Evolutionary conservation across 2,797 vertebrate genomes (phyloP), one percentile per base, ranked within the genome.

Genomic region (Strix occidentalis): DNA sequence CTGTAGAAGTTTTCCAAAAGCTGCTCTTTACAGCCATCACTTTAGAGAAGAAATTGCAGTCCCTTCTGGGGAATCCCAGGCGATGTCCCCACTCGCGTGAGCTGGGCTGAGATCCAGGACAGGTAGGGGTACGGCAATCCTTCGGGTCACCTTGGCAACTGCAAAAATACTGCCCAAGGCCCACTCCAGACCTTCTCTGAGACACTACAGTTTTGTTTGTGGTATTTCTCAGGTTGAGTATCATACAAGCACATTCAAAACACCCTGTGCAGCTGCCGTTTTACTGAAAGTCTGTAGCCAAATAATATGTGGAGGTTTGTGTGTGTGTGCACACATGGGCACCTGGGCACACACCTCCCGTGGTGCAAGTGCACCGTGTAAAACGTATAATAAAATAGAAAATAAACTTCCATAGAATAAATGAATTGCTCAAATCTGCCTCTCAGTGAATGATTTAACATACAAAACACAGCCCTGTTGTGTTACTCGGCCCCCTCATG

Each of bases 1-100:
- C 4, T 29, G 35, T 1, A 16, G 37, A 53, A 11, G 18, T 16
- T 77, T 63, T 33, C 43, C 23, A 13, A 46, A n/a, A 6, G 7
- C 66, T 54, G 69, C 31, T 39, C 21, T 41, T 28, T 18, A 9
- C 16, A 11, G 31, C 13, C 18, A 1, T 31, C 3, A 0, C 11
- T 25, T 23, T 2, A n/a, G 26, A 0, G 0, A 18, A 46, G 37
- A 5, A 68, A 37, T 8, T 4, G 3, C 7, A 20, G 65, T 2
- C 5, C 19, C 25, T 66, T 14, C 50, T 6, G 39, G n/a, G 39
- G 53, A 74, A 5, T 11, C 16, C 11, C 64, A 4, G 64, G 54
- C 37, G 21, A 28, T 18, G 24, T 15, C 21, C 9, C 12, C 11
- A 3, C 7, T 16, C 8, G 7, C 13, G 1, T 3, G 50, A 71